These are phyloP conservation scores for Drosophila albomicans DNA, from an alignment of 1,140 invertebrate species.

Conservation along the genomic window DNA sequence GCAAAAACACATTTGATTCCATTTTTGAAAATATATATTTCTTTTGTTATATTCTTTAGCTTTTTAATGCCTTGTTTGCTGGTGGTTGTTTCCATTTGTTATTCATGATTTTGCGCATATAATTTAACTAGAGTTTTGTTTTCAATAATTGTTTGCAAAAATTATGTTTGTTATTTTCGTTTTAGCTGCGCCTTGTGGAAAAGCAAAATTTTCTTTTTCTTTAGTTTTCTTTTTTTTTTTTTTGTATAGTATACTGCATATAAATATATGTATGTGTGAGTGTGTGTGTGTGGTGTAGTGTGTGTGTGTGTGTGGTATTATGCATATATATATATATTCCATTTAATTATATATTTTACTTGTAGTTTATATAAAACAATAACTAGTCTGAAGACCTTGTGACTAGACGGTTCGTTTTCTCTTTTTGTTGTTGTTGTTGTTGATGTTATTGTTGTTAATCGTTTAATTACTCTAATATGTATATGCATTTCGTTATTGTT, in stretches of 20 bases:
- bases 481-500: constrained; percentile 49
- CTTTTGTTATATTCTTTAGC: constrained; percentile 11
- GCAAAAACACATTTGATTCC: constrained; percentile 68
- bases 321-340: constrained; percentile 33
- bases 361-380: constrained; percentile 76
- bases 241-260: constrained; percentile 38
- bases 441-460: constrained; percentile 49
- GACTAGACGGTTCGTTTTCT: constrained; percentile 79
- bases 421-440: constrained; percentile 53
- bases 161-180: constrained; percentile 22
- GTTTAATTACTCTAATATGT: constrained; percentile 54
- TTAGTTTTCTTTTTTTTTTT: constrained; percentile 41
- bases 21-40: constrained; percentile 30
- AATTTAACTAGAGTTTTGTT: constrained; percentile 58
- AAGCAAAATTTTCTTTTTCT: constrained; percentile 53
- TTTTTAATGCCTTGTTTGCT: not conserved
- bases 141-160: constrained; percentile 13
- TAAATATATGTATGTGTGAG: constrained; percentile 52
- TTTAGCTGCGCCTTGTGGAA: constrained; percentile 60
- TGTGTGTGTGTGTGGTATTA: constrained; percentile 25
- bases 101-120: constrained; percentile 39
- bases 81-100: constrained; percentile 6
- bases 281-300: constrained; percentile 23
- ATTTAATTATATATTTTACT: constrained; percentile 32
- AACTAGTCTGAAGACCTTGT: constrained; percentile 84